A percentile compares a stretch with the other conserved stretches of the same genome.
phyloP scores from a whole-genome alignment of 2,113 vertebrate genomes.

The Neopipo cinnamomea region DNA sequence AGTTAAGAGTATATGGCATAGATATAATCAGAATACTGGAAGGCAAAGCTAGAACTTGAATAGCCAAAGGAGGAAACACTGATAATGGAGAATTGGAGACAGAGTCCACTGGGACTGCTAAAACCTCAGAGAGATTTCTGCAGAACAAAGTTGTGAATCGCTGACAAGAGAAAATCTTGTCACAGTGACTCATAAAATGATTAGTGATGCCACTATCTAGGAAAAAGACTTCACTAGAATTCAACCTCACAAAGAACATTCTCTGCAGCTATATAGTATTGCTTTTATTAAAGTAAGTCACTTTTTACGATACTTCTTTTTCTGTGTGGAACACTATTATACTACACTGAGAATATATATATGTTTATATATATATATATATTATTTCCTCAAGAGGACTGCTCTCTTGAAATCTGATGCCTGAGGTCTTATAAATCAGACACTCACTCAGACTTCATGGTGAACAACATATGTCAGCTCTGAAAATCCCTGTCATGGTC shows the following conservation, averaged over 20 bases:
- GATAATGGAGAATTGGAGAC: background rate
- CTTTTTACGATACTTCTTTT: background rate
- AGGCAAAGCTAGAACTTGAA: background rate
- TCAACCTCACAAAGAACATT: background rate
- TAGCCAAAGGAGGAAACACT: background rate
- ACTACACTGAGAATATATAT: background rate
- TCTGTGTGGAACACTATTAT: background rate
- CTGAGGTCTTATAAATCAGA: background rate
- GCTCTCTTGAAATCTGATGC: background rate
- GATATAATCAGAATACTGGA: background rate
- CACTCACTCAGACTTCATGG: background rate
- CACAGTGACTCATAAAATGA: background rate
- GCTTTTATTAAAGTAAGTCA: background rate
- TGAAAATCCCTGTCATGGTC: background rate
- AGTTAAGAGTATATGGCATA: background rate
- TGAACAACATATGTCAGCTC: background rate
- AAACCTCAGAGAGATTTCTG: background rate
- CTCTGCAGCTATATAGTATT: background rate
- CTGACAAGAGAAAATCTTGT: background rate
- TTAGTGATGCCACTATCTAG: background rate
- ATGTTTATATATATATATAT: background rate
- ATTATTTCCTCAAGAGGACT: background rate
- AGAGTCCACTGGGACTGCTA: background rate
- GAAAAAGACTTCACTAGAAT: background rate
- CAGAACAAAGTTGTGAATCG: background rate